Evolutionary conservation across 2,888 invertebrate species (phyloP).

Genomic region (Vandiemenella viatica): DNA sequence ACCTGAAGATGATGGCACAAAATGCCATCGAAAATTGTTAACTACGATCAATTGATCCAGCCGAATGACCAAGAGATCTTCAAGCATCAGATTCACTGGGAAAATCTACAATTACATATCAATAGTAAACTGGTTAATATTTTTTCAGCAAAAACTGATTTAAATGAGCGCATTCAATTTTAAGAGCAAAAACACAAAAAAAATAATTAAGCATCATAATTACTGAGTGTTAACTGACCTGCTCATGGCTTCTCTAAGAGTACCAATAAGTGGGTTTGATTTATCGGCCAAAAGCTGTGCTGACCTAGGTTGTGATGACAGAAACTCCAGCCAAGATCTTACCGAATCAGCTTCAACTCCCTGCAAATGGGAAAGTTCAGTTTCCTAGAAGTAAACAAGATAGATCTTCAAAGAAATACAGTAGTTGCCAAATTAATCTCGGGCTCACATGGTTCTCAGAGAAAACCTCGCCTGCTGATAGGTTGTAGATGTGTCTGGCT

Average conservation of each 20-base stretch:
- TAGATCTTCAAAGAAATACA: not conserved
- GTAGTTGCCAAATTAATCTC: conserved; percentile 3
- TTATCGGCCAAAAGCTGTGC: conserved; percentile 53
- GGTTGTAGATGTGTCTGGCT: conserved; percentile 64
- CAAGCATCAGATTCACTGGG: too few species aligned
- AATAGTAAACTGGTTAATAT: too few species aligned
- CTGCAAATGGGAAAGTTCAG: conserved; percentile 33
- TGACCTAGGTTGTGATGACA: conserved; percentile 57
- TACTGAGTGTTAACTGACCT: too few species aligned
- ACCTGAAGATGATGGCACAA: too few species aligned
- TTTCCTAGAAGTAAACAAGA: not conserved
- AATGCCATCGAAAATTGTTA: too few species aligned
- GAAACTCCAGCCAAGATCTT: conserved; percentile 57
- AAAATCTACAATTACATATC: too few species aligned
- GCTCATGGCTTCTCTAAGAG: conserved; percentile 54
- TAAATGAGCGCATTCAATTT: too few species aligned
- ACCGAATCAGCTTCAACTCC: conserved; percentile 57
- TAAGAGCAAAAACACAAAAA: too few species aligned
- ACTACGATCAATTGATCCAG: too few species aligned
- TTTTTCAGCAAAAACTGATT: too few species aligned
- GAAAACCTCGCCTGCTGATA: conserved; percentile 34
- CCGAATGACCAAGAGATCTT: too few species aligned
- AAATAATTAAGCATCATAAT: too few species aligned
- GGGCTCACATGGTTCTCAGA: conserved; percentile 30
- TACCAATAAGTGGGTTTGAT: conserved; percentile 49